Base-by-base conservation (phyloP, 1,140 invertebrate species). In the Melipona quadrifasciata region DNA sequence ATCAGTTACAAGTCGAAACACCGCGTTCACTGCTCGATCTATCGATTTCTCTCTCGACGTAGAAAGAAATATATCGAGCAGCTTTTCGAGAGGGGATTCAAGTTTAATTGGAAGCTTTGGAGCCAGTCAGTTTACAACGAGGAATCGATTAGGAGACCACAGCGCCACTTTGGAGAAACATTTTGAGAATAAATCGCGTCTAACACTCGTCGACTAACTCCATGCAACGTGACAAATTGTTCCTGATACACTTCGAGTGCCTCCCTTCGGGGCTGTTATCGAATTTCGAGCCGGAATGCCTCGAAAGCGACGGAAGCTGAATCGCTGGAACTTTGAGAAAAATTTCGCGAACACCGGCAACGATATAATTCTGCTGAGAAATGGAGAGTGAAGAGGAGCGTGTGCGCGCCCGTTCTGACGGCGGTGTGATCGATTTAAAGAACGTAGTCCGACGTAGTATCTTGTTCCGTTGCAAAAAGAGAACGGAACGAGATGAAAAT, bases 171-270 rank as follows among this genome's bases (percentile, higher is more conserved):
- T 58, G 1, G 31, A 5, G 21, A 39, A 55, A 80, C 51, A 34
- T 68, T 68, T 70, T 34, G 10, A 27, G 27, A 39, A 57, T 80
- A 80, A 80, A 70, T 80, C 27, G 65, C 53, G 21, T 21, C 64
- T 17, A 51, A 5, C 51, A 17, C 64, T 51, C 51, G 24, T 65
- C 39, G 58, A 11, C 58, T 14, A 51, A 65, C 34, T 31, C 75
- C 14, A 39, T 17, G n/a, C 75, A 51, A 65, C 61, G 61, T 78
- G 75, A 78, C 75, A 80, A 80, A 80, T 80, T 55, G 77, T 80
- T 39, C 16, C 10, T 16, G 31, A 21, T 70, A 39, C 27, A 55
- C 17, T 57, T 53, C 1, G 65, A 80, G 77, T 57, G 21, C 27
- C 17, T 70, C 31, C 77, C 65, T 19, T 27, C 65, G 51, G 77